Base-by-base conservation (phyloP, 1,140 invertebrate species). In the Yoshiicerus persimilis region DNA sequence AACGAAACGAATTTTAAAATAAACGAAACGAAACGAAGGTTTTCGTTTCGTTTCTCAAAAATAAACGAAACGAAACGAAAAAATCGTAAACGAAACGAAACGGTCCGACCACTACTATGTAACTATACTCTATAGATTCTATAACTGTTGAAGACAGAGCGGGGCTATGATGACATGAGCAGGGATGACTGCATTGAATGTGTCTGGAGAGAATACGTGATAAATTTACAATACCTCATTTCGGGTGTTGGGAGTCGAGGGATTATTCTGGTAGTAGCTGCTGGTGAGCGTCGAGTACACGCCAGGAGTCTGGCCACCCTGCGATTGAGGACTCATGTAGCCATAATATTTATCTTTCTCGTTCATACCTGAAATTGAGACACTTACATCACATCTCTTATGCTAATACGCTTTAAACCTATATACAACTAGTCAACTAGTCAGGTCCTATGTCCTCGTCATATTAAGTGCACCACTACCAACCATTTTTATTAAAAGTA, bases 291-390 rank as follows among this genome's bases (percentile, higher is more conserved):
- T 83, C 1, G 70, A 87, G 41, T 56, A 36, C n/a, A 70, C 66
- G 16, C 25, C 66, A 70, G 66, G 66, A 70, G 30, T 32, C 83
- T 70, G 56, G 56, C 83, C 32, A 64, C 85, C 70, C 66, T 88
- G 84, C 6, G 88, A 86, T 16, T 66, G 85, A 77, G 88, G 47
- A 75, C 84, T 83, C 41, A 86, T 70, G 47, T 86, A 88, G 1
- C 77, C 75, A 30, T 88, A 88, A 66, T 88, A 88, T 27, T 84
- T 84, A 70, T 88, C 87, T 85, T 88, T 88, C 25, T 85, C 83
- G 27, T 62, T 85, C 13, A 88, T 11, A 27, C 87, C 87, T 88
- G 56, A 38, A 86, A 47, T 25, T 32, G 30, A 86, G 41, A 56
- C 38, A 86, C 23, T 25, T n/a, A 62, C 39, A 86, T 34, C 32